Evolutionary conservation across 2,888 invertebrate genomes (phyloP).

Genomic region (Dexiosoma caninum): DNA sequence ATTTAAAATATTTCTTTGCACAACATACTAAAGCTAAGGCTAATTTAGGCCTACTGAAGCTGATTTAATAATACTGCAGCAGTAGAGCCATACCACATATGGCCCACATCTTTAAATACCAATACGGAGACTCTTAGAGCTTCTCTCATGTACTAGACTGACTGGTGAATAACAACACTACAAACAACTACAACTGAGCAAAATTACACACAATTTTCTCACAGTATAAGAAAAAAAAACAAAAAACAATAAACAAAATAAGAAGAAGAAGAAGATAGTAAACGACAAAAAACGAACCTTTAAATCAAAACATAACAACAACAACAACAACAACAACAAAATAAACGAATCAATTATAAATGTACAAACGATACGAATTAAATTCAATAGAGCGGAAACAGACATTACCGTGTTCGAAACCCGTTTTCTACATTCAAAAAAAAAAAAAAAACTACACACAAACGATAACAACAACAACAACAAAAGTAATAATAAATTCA

Average conservation of each 20-base stretch:
- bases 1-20: constrained; percentile 43
- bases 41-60: constrained; percentile 63
- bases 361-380: constrained; percentile 62
- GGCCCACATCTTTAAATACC: constrained; percentile 47
- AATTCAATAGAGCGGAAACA: constrained; percentile 47
- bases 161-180: constrained; percentile 46
- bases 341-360: constrained; percentile 61
- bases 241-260: neutral
- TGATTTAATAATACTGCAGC: constrained; percentile 44
- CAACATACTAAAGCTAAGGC: constrained; percentile 60
- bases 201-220: neutral
- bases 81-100: constrained; percentile 50
- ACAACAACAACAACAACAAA: constrained; percentile 51
- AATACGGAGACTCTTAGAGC: constrained; percentile 57
- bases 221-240: neutral
- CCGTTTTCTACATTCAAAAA: constrained; percentile 49
- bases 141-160: constrained; percentile 59
- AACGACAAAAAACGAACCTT: constrained; percentile 31
- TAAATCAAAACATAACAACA: constrained; percentile 44
- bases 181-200: too few relatives aligned
- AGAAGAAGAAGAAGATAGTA: neutral
- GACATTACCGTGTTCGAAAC: constrained; percentile 35
- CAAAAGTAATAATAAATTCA: constrained; percentile 19
- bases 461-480: constrained; percentile 26
- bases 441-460: too few relatives aligned